These are phyloP conservation scores for Lophius americanus DNA, from an alignment of 2,797 vertebrate genomes.

Conservation along the genomic window DNA sequence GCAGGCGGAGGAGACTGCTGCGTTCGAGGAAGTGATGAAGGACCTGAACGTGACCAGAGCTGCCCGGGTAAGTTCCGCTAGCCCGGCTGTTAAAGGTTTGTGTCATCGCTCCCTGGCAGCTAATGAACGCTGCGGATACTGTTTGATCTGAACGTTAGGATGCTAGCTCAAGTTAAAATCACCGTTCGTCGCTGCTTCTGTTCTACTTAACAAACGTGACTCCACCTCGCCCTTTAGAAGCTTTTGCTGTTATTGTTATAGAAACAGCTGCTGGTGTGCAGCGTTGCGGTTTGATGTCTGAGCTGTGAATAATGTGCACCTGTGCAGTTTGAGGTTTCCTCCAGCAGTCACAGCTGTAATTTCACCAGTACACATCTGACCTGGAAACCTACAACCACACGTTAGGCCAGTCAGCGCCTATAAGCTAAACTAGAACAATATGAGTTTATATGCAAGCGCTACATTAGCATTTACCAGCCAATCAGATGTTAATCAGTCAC, in stretches of 20 bases:
- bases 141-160: conserved; percentile 25
- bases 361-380: conserved; percentile 22
- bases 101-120: conserved; percentile 63
- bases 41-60: conserved; percentile 95
- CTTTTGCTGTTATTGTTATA: background rate
- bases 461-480: conserved; percentile 12
- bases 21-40: conserved; percentile 98
- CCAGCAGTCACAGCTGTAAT: conserved; percentile 33
- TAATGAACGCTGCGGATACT: conserved; percentile 62
- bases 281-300: conserved; percentile 25
- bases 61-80: conserved; percentile 87
- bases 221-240: background rate
- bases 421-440: background rate
- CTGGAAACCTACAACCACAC: background rate
- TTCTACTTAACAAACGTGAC: background rate
- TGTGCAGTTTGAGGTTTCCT: conserved; percentile 38
- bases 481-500: conserved; percentile 22
- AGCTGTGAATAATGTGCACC: conserved; percentile 57
- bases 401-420: background rate
- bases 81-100: conserved; percentile 37
- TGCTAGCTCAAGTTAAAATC: conserved; percentile 49
- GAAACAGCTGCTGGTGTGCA: conserved; percentile 2
- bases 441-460: background rate
- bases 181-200: conserved; percentile 28
- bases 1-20: conserved; percentile 96